Evolutionary conservation across 2,888 invertebrate species (phyloP).

Genomic region (Dicyrtoma fusca): DNA sequence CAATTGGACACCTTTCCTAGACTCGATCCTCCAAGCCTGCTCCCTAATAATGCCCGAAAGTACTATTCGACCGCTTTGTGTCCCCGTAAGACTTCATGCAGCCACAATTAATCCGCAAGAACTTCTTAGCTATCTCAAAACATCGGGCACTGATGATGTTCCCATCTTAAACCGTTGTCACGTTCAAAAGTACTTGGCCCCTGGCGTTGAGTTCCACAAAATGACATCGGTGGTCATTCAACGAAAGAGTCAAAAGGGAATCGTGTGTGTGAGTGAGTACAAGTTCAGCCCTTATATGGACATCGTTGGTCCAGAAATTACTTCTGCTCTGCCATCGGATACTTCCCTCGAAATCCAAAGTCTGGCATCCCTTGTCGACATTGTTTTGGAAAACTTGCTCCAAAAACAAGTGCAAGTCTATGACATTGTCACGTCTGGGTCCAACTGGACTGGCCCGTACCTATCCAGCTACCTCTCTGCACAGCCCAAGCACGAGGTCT

Average conservation of each 20-base stretch:
- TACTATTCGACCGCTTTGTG: slow-evolving; percentile 12
- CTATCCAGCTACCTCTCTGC: too few relatives aligned
- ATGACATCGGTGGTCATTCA: slow-evolving; percentile 76
- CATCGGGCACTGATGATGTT: too few relatives aligned
- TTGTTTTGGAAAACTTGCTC: too few relatives aligned
- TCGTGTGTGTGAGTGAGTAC: slow-evolving; percentile 25
- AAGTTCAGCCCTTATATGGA: slow-evolving; percentile 38
- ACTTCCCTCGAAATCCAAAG: neutral
- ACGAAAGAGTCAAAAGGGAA: slow-evolving; percentile 58
- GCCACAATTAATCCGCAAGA: slow-evolving; percentile 17
- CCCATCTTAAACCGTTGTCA: too few relatives aligned
- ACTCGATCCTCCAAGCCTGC: slow-evolving; percentile 82
- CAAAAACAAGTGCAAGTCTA: too few relatives aligned
- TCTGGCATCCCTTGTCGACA: too few relatives aligned
- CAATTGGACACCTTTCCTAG: slow-evolving; percentile 94
- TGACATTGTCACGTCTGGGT: too few relatives aligned
- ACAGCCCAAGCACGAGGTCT: too few relatives aligned
- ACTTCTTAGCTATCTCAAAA: too few relatives aligned
- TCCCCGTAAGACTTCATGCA: slow-evolving; percentile 19
- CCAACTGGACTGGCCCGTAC: too few relatives aligned
- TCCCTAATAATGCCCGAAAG: neutral
- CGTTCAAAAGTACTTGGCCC: slow-evolving; percentile 58
- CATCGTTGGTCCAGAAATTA: neutral
- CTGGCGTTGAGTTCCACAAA: slow-evolving; percentile 77
- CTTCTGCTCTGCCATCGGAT: neutral